These are phyloP conservation scores for Drosophila tsacasi DNA, from an alignment of 1,140 invertebrate genomes.

Conservation along the genomic window DNA sequence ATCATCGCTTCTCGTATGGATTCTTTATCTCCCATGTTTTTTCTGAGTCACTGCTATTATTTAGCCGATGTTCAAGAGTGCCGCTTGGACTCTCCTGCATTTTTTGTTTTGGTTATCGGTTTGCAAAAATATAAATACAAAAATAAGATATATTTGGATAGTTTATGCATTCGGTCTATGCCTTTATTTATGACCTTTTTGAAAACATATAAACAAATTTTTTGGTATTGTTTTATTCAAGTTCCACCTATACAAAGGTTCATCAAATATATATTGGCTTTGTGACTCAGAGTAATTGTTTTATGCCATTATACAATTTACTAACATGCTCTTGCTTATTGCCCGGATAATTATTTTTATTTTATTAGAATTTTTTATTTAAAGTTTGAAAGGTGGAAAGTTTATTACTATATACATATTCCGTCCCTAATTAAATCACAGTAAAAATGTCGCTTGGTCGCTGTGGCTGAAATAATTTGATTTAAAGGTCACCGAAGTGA, in stretches of 20 bases:
- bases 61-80: not conserved
- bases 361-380: not conserved
- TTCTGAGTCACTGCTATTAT: conserved; percentile 35
- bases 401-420: not conserved
- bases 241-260: not conserved
- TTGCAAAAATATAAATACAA: not conserved
- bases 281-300: not conserved
- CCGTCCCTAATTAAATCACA: conserved; percentile 29
- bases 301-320: not conserved
- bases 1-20: conserved; percentile 28
- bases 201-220: not conserved
- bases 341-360: too few species aligned
- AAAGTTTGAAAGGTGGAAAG: not conserved
- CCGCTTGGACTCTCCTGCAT: not conserved
- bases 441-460: conserved; percentile 21
- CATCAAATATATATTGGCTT: not conserved
- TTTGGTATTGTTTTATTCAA: not conserved
- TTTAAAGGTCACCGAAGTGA: conserved; percentile 42
- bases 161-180: not conserved
- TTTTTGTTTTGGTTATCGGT: not conserved
- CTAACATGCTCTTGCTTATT: too few species aligned
- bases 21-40: conserved; percentile 25
- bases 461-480: conserved; percentile 35
- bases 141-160: not conserved
- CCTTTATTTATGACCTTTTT: not conserved